These are phyloP conservation scores for Drosophila littoralis DNA, from an alignment of 1,140 invertebrate genomes.

Conservation along the genomic window DNA sequence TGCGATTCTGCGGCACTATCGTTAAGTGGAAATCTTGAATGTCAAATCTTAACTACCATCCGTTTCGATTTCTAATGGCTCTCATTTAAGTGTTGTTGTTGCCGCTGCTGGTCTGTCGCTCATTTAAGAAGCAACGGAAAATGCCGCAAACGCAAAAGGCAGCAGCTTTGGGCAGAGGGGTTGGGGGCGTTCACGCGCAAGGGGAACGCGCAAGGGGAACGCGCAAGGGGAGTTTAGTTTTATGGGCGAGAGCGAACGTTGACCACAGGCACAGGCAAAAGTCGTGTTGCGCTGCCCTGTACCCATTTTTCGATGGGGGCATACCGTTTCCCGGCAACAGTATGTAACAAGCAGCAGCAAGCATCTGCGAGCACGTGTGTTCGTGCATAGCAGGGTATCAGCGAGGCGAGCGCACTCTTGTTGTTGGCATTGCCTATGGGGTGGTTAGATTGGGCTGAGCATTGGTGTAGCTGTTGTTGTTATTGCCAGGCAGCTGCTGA, in stretches of 20 bases:
- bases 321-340: no score
- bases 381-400: no score
- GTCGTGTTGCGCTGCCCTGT: no score
- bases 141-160: conserved; percentile 38
- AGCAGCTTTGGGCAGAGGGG: not conserved
- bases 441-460: conserved; percentile 19
- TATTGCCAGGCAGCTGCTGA: conserved; percentile 31
- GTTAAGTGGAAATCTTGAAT: conserved; percentile 48
- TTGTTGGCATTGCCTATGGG: conserved; percentile 14
- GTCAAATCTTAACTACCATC: conserved; percentile 48
- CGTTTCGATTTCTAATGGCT: conserved; percentile 50
- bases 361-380: no score
- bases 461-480: conserved; percentile 9
- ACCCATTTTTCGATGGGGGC: no score
- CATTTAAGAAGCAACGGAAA: conserved; percentile 18
- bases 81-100: conserved; percentile 23
- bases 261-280: no score
- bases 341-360: no score
- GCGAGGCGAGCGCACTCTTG: conserved; percentile 1
- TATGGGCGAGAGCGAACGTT: not conserved
- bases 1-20: conserved; percentile 25
- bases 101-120: conserved; percentile 26
- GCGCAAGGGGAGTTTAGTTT: conserved; percentile 8
- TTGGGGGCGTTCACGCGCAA: not conserved
- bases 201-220: not conserved